Conservation (phyloP, 2,888 invertebrate species). For the Hartigia nigra region DNA sequence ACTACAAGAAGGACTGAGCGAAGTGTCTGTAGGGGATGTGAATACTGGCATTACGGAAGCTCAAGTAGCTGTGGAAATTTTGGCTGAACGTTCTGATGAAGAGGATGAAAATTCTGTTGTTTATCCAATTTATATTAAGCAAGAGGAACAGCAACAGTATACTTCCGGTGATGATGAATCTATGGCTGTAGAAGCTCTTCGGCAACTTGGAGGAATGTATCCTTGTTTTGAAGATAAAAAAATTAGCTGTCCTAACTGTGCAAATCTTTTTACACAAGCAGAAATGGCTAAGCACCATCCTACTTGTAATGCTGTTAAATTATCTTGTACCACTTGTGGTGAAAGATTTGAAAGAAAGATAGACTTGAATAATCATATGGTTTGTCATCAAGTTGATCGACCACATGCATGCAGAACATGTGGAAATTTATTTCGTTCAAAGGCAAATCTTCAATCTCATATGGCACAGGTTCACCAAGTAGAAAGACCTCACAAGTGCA, state of each 20-base stretch:
- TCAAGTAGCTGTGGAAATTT: conserved; percentile 47
- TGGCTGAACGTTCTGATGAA: conserved; percentile 48
- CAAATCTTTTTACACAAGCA: conserved; percentile 42
- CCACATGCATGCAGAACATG: conserved; percentile 65
- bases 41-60: conserved; percentile 39
- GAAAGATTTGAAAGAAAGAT: conserved; percentile 65
- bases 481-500: conserved; percentile 60
- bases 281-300: conserved; percentile 53
- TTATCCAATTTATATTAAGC: conserved; percentile 54
- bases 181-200: conserved; percentile 67
- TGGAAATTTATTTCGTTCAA: conserved; percentile 61
- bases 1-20: conserved; percentile 41
- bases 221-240: conserved; percentile 59
- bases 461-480: conserved; percentile 55
- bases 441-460: conserved; percentile 59
- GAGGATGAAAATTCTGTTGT: conserved; percentile 46
- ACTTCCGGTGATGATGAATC: conserved; percentile 62
- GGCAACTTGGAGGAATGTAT: conserved; percentile 65
- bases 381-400: conserved; percentile 66
- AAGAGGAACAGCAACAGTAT: conserved; percentile 55
- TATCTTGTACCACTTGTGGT: conserved; percentile 57
- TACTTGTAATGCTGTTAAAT: conserved; percentile 45
- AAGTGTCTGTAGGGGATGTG: conserved; percentile 38
- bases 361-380: conserved; percentile 66
- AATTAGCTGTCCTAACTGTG: conserved; percentile 48